Percentiles rank a stretch among this genome's conserved stretches.
These are phyloP conservation scores for Vanacampus margaritifer DNA, from an alignment of 2,113 vertebrate species.

Conservation along the genomic window DNA sequence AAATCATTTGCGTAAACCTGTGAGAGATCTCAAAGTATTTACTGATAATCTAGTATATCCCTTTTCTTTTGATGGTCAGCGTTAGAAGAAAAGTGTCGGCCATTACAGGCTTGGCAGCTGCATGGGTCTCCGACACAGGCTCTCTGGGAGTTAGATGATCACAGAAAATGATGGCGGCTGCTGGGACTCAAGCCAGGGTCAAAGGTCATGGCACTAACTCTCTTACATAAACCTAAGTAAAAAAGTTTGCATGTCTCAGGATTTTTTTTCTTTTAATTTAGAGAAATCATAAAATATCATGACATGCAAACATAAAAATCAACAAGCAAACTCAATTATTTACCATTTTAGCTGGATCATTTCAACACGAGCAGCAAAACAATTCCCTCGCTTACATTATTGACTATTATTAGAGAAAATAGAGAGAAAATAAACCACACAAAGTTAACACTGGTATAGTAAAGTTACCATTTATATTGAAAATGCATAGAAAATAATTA, in stretches of 20 bases:
- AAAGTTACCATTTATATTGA: background rate
- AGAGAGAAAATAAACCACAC: background rate
- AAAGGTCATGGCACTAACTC: conserved; percentile 58
- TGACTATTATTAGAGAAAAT: too few species aligned
- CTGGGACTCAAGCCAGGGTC: conserved; percentile 47
- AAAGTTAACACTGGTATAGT: background rate
- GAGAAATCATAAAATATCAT: conserved; percentile 13
- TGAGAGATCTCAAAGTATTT: conserved; percentile 6
- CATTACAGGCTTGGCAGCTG: conserved; percentile 66
- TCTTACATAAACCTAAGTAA: conserved; percentile 27
- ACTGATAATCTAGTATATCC: conserved; percentile 18
- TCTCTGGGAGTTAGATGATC: conserved; percentile 60
- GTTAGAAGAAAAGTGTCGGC: conserved; percentile 54
- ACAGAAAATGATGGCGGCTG: conserved; percentile 59
- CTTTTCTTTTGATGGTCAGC: conserved; percentile 7
- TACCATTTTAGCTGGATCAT: background rate
- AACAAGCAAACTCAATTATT: background rate
- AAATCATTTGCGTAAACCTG: conserved; percentile 5
- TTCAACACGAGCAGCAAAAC: background rate
- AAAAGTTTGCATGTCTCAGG: conserved; percentile 24
- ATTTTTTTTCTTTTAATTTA: background rate
- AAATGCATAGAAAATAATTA: background rate
- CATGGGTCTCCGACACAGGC: conserved; percentile 49
- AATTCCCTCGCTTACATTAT: background rate
- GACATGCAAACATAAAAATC: conserved; percentile 2